A percentile compares a stretch with the other conserved stretches of the same genome.
These are phyloP conservation scores for Hylomyscus alleni DNA, from an alignment of 2,797 vertebrate genomes.

Conservation along the genomic window DNA sequence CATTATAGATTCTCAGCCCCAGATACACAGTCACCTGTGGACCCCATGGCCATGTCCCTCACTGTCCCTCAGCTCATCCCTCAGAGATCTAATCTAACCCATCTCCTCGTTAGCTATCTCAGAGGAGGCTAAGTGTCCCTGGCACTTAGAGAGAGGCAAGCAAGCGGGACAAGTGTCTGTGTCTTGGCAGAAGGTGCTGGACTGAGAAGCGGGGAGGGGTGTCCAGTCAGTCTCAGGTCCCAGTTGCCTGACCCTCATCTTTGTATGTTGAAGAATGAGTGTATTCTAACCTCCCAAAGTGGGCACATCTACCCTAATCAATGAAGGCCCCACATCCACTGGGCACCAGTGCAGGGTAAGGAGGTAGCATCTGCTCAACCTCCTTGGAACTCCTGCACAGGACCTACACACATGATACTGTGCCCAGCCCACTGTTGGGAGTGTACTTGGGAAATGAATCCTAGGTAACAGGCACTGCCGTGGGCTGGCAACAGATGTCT, in stretches of 20 bases:
- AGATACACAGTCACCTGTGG: fast-evolving
- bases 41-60: not conserved
- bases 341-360: fast-evolving
- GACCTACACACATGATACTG: fast-evolving
- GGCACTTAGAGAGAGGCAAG: fast-evolving
- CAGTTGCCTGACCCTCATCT: not conserved
- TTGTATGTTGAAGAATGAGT: fast-evolving
- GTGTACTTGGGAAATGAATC: not conserved
- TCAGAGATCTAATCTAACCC: not conserved
- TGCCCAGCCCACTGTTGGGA: not conserved
- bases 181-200: no score
- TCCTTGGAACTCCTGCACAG: no score
- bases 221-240: fast-evolving
- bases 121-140: not conserved
- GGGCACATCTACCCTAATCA: fast-evolving
- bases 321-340: fast-evolving
- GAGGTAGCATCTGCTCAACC: not conserved
- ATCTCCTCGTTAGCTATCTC: not conserved
- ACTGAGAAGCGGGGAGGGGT: not conserved
- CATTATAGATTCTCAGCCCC: fast-evolving
- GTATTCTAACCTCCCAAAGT: fast-evolving
- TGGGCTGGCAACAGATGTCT: not conserved
- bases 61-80: not conserved
- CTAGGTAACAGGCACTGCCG: not conserved
- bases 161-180: not conserved